Base-by-base conservation (phyloP, 2,113 vertebrate genomes). In the Halcyon malimbica region DNA sequence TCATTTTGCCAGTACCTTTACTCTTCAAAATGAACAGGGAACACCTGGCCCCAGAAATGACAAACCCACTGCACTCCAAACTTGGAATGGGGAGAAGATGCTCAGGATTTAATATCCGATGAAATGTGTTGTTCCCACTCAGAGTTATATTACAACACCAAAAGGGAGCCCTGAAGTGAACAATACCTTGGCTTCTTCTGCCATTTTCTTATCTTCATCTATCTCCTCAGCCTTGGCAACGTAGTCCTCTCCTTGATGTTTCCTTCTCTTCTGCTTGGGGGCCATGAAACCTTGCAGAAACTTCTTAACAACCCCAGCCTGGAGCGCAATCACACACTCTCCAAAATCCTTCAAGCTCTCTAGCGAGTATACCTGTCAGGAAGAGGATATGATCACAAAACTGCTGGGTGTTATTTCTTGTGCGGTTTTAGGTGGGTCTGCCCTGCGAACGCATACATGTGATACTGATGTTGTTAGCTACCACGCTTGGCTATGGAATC, bases 261-360 rank as follows among this genome's bases (percentile, higher is more conserved):
- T 99, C 92, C 97, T 99, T 96, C 98, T 99, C 98, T 99, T 99
- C 96, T 99, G 99, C 89, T 99, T 99, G 50, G 99, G 99, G 71
- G 99, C 99, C 99, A 99, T 99, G 97, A 99, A 99, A 63, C 99
- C 99, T 97, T 99, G 99, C 70, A 99, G 98, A 96, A 99, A 99
- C 97, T 99, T 99, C 96, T 99, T 99, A 96, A 99, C 99, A 28
- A 99, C 98, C 53, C 99, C 98, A 85, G 98, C 99, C 92, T 99
- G 99, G 79, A 99, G 98, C 7, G 98, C 98, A 95, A 99, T 99
- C 96, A 99, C 98, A 85, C 98, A 98, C 93, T 99, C 99, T 0
- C 99, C 99, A 93, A 99, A 99, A 81, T 99, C 99, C 96, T 99
- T 99, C 85, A 99, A 90, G 95, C 98, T 99, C 91, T 99, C 99